phyloP scores from a whole-genome alignment of 2,113 vertebrate species.

The Potamarius usumacintae region DNA sequence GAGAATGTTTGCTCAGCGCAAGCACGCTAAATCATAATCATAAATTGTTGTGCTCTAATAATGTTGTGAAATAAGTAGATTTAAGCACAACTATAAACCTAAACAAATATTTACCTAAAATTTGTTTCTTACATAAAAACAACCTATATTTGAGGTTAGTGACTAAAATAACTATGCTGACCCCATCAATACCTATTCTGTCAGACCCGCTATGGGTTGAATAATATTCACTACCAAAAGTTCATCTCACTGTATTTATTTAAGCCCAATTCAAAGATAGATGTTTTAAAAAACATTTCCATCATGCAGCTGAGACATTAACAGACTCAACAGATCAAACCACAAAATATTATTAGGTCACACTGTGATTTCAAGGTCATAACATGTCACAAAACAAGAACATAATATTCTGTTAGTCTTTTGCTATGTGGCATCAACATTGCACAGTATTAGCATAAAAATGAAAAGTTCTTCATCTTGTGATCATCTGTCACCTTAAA shows the following conservation, averaged over 20 bases:
- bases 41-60: neutral
- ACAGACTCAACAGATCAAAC: slow-evolving; percentile 11
- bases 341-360: neutral
- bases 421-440: slow-evolving; percentile 1
- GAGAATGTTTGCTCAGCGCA: neutral
- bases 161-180: neutral
- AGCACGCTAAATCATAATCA: neutral
- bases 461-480: slow-evolving; percentile 28
- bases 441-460: slow-evolving; percentile 15
- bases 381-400: neutral
- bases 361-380: neutral
- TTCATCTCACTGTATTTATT: slow-evolving; percentile 18
- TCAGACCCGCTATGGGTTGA: neutral
- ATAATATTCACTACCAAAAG: slow-evolving; percentile 9
- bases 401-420: neutral
- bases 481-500: slow-evolving; percentile 28
- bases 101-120: neutral
- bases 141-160: neutral
- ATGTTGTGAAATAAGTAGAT: neutral
- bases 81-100: neutral
- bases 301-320: neutral
- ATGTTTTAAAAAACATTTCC: slow-evolving; percentile 31
- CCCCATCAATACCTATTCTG: slow-evolving; percentile 2
- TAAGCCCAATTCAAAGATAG: slow-evolving; percentile 14
- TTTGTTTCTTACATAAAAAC: neutral